These are phyloP conservation scores for Drosophila albomicans DNA, from an alignment of 1,140 invertebrate genomes.

Conservation along the genomic window DNA sequence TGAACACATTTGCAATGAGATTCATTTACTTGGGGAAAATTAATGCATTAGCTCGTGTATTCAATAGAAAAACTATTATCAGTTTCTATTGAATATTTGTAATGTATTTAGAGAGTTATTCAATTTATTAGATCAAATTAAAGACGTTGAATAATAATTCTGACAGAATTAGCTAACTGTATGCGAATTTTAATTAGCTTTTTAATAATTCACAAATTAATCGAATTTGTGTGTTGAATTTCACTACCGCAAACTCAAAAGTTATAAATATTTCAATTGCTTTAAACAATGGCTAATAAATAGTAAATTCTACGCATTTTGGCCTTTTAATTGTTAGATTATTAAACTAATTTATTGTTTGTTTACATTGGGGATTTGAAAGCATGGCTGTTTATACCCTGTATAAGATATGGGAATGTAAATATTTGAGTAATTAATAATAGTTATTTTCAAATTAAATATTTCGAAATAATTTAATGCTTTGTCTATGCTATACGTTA, in stretches of 20 bases:
- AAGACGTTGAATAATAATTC: not conserved
- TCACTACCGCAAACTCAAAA: not conserved
- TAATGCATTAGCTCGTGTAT: not conserved
- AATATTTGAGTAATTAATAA: no score
- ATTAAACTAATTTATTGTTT: slow-evolving; percentile 1
- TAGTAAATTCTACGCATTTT: not conserved
- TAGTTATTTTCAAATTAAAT: no score
- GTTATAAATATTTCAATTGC: not conserved
- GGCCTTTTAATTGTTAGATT: not conserved
- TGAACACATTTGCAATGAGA: not conserved
- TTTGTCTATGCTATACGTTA: no score
- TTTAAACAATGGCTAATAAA: not conserved
- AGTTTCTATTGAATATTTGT: not conserved
- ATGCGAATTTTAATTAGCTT: not conserved
- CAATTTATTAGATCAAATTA: not conserved
- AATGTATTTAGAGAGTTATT: not conserved
- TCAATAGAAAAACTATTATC: not conserved
- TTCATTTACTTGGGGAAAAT: not conserved
- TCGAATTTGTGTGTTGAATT: not conserved
- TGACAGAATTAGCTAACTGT: not conserved
- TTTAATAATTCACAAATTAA: not conserved
- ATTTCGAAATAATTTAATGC: no score
- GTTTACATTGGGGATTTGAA: not conserved
- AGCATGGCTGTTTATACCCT: slow-evolving; percentile 4
- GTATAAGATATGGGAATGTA: not conserved